Evolutionary conservation across 1,140 invertebrate genomes (phyloP).

Genomic region (Bemisia tabaci): DNA sequence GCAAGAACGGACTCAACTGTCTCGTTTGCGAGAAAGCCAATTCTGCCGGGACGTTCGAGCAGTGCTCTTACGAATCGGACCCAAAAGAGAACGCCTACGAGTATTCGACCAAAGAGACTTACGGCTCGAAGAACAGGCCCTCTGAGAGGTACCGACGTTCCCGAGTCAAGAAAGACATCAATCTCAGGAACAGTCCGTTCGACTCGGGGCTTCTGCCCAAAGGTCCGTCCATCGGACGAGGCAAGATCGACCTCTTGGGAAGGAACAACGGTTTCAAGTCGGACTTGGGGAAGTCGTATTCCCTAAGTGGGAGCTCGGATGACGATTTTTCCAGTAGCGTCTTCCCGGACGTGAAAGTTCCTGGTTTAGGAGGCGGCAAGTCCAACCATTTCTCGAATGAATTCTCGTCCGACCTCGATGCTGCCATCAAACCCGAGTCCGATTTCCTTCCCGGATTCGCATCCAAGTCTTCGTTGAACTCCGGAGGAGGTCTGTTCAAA

Average conservation of each 20-base stretch:
- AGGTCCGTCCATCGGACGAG: slow-evolving; percentile 2
- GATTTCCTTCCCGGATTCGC: neutral
- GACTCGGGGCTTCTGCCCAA: slow-evolving; percentile 8
- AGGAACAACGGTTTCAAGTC: too few species aligned
- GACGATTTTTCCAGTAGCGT: slow-evolving; percentile 4
- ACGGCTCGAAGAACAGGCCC: slow-evolving; percentile 22
- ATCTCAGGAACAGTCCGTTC: neutral
- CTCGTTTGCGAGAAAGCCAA: slow-evolving; percentile 48
- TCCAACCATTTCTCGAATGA: neutral
- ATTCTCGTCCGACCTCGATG: slow-evolving; percentile 1
- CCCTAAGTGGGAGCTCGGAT: neutral
- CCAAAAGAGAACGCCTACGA: slow-evolving; percentile 55
- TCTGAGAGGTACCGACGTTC: slow-evolving; percentile 5
- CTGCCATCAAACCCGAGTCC: neutral
- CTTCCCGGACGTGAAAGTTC: slow-evolving; percentile 6
- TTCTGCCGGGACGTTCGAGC: slow-evolving; percentile 52
- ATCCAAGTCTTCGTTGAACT: neutral
- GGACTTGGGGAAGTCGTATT: neutral
- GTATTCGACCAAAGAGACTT: slow-evolving; percentile 33
- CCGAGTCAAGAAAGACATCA: slow-evolving; percentile 6
- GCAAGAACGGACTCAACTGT: slow-evolving; percentile 47
- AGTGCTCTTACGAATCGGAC: slow-evolving; percentile 49
- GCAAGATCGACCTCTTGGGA: neutral
- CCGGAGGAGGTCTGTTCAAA: neutral
- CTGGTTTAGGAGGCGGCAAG: neutral